Evolutionary conservation across 2,113 vertebrate genomes (phyloP).

Genomic region (Dicaeum eximium): DNA sequence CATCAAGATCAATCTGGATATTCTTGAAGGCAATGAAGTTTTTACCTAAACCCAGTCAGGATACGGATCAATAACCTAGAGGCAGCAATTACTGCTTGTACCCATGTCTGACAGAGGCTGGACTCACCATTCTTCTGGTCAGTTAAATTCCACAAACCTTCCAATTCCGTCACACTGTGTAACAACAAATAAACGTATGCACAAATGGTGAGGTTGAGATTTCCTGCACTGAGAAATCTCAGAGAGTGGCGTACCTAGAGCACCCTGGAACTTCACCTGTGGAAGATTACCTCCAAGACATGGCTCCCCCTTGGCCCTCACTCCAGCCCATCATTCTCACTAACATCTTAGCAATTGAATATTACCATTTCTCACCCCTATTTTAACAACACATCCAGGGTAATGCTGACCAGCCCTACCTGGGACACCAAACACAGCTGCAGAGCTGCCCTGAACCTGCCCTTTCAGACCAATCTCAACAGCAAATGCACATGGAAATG

Average conservation of each 20-base stretch:
- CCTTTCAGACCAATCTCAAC: neutral
- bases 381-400: neutral
- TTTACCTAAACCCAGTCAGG: neutral
- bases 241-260: neutral
- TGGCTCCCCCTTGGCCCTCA: accelerated
- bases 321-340: neutral
- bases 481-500: neutral
- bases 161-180: neutral
- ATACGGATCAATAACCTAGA: neutral
- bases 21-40: neutral
- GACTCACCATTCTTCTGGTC: neutral
- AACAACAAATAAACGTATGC: neutral
- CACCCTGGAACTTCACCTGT: neutral
- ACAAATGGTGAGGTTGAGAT: neutral
- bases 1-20: neutral
- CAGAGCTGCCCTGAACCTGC: neutral
- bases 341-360: neutral
- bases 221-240: neutral
- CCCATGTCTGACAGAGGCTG: neutral
- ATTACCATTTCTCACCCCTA: neutral
- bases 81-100: neutral
- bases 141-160: neutral
- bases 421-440: neutral
- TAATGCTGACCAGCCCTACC: neutral
- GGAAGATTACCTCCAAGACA: neutral